Evolutionary conservation across 1,140 invertebrate genomes (phyloP), one percentile per base, ranked within the genome.

Genomic region (Ectropis grisescens): DNA sequence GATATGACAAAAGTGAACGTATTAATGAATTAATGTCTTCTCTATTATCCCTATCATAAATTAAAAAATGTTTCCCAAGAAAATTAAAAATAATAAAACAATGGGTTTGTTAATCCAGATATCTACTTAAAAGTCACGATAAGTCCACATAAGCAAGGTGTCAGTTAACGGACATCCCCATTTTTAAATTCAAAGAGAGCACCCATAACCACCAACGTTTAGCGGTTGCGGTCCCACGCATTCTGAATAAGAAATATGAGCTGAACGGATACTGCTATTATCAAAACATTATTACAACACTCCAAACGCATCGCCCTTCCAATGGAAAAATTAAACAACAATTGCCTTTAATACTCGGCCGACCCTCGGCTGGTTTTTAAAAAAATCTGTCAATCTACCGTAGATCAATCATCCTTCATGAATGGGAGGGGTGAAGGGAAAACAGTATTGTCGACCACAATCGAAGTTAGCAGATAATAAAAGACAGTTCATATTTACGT

Each of bases 321-420:
- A 71, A 70, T 71, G 72, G 76, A 75, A 80, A 80, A 80, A 80
- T 80, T 80, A 75, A 80, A 80, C 75, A 80, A 80, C 75, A 80
- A 80, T 80, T 78, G 75, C 75, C 72, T 80, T 78, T 80, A 80
- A 80, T 80, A 81, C 74, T 78, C 60, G 61, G 64, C 69, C 40
- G 61, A 59, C 57, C 57, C 58, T 60, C 44, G 58, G 49, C 56
- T 76, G 71, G 71, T 70, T 67, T 65, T 61, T 58, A 64, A 78
- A 81, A 81, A 81, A 81, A 76, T 57, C 72, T 78, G 72, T 81
- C 75, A 76, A 78, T 81, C 75, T 68, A 62, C 62, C 45, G 72
- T 59, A 74, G 75, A 80, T 81, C 75, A 81, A 81, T 81, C 75
- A 81, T 81, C 47, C 58, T 58, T 53, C 43, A 43, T 74, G 72